Evolutionary conservation across 2,888 invertebrate species (phyloP).

Genomic region (Zeuzera pyrina): DNA sequence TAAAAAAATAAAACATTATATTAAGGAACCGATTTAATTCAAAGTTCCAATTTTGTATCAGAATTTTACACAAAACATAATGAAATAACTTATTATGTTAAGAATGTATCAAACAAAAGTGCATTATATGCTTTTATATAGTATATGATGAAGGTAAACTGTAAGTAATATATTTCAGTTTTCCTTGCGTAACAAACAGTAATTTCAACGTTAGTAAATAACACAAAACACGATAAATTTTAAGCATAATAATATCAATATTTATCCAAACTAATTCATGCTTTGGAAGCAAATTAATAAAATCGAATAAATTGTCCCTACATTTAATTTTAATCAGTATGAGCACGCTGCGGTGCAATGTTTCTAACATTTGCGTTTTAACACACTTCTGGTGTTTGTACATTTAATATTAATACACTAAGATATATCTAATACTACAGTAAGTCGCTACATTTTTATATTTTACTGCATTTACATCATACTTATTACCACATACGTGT

Average conservation of each 20-base stretch:
- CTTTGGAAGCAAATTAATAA: too few relatives aligned
- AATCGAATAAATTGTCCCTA: too few relatives aligned
- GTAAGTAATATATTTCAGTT: conserved; percentile 20
- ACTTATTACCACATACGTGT: too few relatives aligned
- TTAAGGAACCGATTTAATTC: conserved; percentile 48
- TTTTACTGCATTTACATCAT: too few relatives aligned
- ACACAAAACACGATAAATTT: conserved; percentile 36
- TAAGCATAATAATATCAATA: conserved; percentile 32
- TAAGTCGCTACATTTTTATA: too few relatives aligned
- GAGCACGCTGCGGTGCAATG: too few relatives aligned
- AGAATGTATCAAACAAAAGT: conserved; percentile 45
- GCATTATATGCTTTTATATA: conserved; percentile 62
- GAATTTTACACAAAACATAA: conserved; percentile 48
- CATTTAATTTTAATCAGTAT: too few relatives aligned
- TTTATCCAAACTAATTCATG: conserved; percentile 28
- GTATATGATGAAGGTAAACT: conserved; percentile 1
- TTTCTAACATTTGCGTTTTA: too few relatives aligned
- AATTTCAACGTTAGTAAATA: conserved; percentile 41
- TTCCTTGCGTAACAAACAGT: conserved; percentile 33
- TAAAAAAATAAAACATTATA: conserved; percentile 2
- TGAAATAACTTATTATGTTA: conserved; percentile 40
- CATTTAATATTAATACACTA: too few relatives aligned
- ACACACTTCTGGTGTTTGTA: too few relatives aligned
- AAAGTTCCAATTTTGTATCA: conserved; percentile 22
- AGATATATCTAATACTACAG: too few relatives aligned